Evolutionary conservation across 2,888 invertebrate genomes (phyloP), one percentile per base, ranked within the genome.

Genomic region (Trachelus stipa): DNA sequence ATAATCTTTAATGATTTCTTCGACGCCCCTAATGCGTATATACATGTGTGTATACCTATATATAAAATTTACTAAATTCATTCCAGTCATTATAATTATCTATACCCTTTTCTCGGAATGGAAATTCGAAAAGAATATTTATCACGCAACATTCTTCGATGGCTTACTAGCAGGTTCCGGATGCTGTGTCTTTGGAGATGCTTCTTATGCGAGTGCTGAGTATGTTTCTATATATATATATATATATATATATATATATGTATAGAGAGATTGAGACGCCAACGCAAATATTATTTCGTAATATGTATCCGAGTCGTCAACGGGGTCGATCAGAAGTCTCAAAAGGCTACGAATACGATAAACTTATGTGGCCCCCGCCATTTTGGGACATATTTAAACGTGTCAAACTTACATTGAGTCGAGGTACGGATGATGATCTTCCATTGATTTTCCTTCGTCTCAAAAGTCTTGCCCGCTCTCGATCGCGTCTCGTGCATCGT

Each of bases 351-450:
- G 23, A 56, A 15, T 4, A 56, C 56, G 56, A 23, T 56, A 56
- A 56, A 56, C 9, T 1, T 23, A 56, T 23, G 23, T 23, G 15
- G 23, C 56, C 56, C 23, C 56, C 9, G 56, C 56, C 56, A 56
- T 56, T 9, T 56, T 56, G 56, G 23, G 56, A 23, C 23, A 56
- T 56, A 56, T 56, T 56, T 9, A 56, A 56, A 1, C 9, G 23
- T 56, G 23, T 56, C 56, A 56, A 79, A 90, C 91, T 91, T 89
- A 92, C 91, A 79, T 90, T 86, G 75, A 89, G 84, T 81, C 91
- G 87, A 12, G 92, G 92, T 79, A 92, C 90, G 76, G 92, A 92
- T 4, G 91, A 89, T 30, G 92, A 92, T 82, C 92, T 87, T n/a
- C 88, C 88, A 84, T 90, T 89, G 82, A 91, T 90, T 75, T 89